A percentile compares a stretch with the other conserved stretches of the same genome.
Conservation (phyloP, 2,113 vertebrate species). For the Serinus canaria region DNA sequence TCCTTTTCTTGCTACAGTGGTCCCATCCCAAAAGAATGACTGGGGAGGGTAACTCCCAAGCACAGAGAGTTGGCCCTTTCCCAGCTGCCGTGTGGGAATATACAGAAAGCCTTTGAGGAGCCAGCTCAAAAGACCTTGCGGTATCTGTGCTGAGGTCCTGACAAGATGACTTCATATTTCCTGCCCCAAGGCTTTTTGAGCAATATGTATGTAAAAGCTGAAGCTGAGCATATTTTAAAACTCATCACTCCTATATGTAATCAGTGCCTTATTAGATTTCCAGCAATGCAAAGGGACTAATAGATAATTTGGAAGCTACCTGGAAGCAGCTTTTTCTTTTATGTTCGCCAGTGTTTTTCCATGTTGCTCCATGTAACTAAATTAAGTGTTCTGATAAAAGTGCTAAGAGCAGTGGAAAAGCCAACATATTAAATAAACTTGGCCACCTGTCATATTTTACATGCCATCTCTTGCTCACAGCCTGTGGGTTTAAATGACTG, state of each 20-base stretch:
- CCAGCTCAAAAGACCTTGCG: not conserved
- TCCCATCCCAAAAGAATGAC: not conserved
- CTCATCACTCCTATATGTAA: not conserved
- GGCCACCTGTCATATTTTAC: constrained; percentile 37
- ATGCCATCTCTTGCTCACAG: constrained; percentile 33
- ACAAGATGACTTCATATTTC: not conserved
- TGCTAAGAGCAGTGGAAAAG: constrained; percentile 20
- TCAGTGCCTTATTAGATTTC: not conserved
- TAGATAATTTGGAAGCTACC: not conserved
- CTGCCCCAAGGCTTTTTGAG: not conserved
- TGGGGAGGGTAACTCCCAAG: not conserved
- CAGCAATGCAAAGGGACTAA: not conserved
- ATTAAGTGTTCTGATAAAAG: constrained; percentile 34
- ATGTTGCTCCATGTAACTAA: not conserved
- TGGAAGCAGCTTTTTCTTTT: constrained; percentile 25
- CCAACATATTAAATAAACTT: constrained; percentile 51
- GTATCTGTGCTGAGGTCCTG: not conserved
- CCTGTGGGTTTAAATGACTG: not conserved
- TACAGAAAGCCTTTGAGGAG: not conserved
- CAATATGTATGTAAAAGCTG: not conserved
- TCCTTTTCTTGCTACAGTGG: not conserved
- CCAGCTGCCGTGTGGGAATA: not conserved
- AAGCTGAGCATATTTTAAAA: not conserved
- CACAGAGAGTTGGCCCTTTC: not conserved
- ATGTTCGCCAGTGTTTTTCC: not conserved